Conservation (phyloP, 2,797 vertebrate species). For the Urosaurus nigricauda region DNA sequence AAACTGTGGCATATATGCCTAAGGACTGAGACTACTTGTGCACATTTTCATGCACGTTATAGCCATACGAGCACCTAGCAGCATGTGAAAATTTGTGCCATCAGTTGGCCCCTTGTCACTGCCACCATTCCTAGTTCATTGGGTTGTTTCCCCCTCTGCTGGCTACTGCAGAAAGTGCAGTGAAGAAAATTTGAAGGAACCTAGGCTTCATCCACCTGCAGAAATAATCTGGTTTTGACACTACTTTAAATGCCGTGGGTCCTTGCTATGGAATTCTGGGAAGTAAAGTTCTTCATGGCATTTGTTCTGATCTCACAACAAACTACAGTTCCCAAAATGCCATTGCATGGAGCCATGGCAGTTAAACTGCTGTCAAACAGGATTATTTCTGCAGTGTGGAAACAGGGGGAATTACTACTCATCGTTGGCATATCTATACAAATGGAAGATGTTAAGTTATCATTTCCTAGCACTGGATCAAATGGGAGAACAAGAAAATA, state of each 20-base stretch:
- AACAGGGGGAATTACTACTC: not conserved
- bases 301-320: no score
- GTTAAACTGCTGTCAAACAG: no score
- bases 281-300: no score
- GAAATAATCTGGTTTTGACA: no score
- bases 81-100: not conserved
- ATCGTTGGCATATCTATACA: not conserved
- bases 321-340: no score
- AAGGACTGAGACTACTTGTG: not conserved
- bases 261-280: no score
- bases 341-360: no score
- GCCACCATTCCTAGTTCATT: not conserved
- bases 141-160: conserved; percentile 8
- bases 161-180: conserved; percentile 15
- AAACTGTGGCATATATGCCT: not conserved
- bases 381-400: no score
- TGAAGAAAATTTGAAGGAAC: not conserved
- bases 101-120: not conserved
- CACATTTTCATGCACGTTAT: not conserved
- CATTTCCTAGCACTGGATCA: not conserved
- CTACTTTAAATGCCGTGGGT: no score
- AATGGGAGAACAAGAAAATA: not conserved
- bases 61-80: not conserved
- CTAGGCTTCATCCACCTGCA: no score
- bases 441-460: no score